phyloP scores from a whole-genome alignment of 2,113 vertebrate genomes.

The Abramis brama region DNA sequence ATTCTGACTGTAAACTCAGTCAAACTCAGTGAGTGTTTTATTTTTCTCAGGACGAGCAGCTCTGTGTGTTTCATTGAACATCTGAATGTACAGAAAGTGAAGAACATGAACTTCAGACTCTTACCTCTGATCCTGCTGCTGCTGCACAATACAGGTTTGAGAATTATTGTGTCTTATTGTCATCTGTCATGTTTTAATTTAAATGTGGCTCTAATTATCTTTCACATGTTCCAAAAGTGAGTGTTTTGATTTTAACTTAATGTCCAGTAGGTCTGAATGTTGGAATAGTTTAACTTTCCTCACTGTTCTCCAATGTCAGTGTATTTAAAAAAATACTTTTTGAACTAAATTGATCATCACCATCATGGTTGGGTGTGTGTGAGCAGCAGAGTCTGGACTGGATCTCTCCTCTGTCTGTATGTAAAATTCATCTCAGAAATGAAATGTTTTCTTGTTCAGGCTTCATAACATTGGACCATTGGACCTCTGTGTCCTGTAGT shows the following conservation, averaged over 20 bases:
- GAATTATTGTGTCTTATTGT: not conserved
- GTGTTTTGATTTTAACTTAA: not conserved
- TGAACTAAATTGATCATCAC: too few species aligned
- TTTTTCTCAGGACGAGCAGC: not conserved
- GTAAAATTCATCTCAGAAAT: not conserved
- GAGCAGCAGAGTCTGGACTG: not conserved
- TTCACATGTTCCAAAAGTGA: not conserved
- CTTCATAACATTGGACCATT: not conserved
- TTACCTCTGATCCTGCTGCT: not conserved
- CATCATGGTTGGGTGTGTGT: too few species aligned
- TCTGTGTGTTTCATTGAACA: not conserved
- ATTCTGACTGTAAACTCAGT: not conserved
- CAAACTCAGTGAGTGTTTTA: not conserved
- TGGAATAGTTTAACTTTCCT: not conserved
- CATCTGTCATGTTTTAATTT: not conserved
- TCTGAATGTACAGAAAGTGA: not conserved
- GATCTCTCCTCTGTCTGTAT: not conserved
- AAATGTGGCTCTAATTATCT: not conserved
- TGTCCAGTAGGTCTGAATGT: not conserved
- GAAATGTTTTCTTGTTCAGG: not conserved
- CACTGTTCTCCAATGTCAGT: too few species aligned
- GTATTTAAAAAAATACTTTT: too few species aligned
- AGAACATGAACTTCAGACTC: slow-evolving; percentile 7
- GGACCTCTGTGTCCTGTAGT: not conserved
- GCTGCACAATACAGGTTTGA: not conserved